These are phyloP conservation scores for Chrysolina oricalcia DNA, from an alignment of 2,888 invertebrate genomes.

Conservation along the genomic window DNA sequence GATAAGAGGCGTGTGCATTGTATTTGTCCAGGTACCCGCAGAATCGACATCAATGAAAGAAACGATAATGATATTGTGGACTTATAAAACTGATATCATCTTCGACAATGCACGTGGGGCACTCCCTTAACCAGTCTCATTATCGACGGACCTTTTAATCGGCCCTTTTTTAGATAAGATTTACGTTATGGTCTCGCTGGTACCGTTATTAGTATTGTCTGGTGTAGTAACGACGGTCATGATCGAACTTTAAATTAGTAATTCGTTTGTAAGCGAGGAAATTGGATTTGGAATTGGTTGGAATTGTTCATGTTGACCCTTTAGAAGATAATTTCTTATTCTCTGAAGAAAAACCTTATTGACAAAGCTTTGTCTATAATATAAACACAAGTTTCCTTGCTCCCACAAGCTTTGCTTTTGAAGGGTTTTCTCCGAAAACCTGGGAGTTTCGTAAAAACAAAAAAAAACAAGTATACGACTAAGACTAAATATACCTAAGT, in stretches of 20 bases:
- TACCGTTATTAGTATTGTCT: constrained; percentile 12
- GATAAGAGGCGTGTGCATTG: constrained; percentile 60
- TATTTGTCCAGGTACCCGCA: constrained; percentile 64
- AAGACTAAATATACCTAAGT: no score
- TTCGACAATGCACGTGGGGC: constrained; percentile 53
- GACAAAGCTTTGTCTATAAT: no score
- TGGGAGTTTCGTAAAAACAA: no score
- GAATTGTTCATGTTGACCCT: no score
- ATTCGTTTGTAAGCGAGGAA: neutral
- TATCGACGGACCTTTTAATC: constrained; percentile 31
- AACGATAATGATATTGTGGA: constrained; percentile 54
- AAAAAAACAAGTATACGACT: no score
- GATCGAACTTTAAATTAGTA: neutral
- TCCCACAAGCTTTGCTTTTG: no score
- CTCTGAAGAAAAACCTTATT: no score
- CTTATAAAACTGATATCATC: constrained; percentile 53
- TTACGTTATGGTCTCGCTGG: neutral
- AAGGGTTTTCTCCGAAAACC: no score
- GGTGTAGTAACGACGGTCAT: neutral
- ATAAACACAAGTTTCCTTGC: no score
- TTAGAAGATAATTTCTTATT: no score
- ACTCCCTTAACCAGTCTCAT: constrained; percentile 43
- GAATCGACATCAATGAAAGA: constrained; percentile 55
- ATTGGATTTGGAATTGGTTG: neutral
- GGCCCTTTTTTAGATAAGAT: constrained; percentile 21